Conservation (phyloP, 2,888 invertebrate species). For the Drosophila formosana region DNA sequence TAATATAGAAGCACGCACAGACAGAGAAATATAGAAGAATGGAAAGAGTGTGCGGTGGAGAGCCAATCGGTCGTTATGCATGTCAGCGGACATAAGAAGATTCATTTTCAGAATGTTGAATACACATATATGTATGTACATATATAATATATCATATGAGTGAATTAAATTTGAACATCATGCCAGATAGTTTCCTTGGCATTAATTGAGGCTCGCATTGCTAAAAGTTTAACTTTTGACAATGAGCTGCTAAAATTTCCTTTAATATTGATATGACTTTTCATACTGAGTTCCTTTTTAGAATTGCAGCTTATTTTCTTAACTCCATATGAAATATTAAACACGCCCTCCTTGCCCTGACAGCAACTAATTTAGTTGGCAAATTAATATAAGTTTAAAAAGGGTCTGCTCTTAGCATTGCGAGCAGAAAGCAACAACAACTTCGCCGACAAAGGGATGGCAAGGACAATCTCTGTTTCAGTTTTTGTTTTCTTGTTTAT, state of each 20-base stretch:
- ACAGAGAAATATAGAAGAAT: neutral
- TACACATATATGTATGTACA: neutral
- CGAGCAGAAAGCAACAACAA: neutral
- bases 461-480: neutral
- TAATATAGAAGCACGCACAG: conserved; percentile 24
- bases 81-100: conserved; percentile 42
- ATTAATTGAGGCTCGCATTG: neutral
- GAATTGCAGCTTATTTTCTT: too few relatives aligned
- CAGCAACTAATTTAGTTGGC: conserved; percentile 4
- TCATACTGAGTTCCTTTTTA: too few relatives aligned
- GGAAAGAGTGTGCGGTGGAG: neutral
- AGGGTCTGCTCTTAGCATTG: conserved; percentile 1
- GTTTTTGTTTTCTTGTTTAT: neutral
- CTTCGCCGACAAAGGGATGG: conserved; percentile 1
- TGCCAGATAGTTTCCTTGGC: neutral
- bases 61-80: conserved; percentile 40
- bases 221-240: too few relatives aligned
- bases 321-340: too few relatives aligned
- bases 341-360: neutral
- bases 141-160: neutral
- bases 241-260: too few relatives aligned
- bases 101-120: conserved; percentile 41
- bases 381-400: conserved; percentile 4
- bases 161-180: neutral
- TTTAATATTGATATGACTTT: too few relatives aligned